These are phyloP conservation scores for Triplophysa bombifrons DNA, from an alignment of 2,797 vertebrate genomes.

Conservation along the genomic window DNA sequence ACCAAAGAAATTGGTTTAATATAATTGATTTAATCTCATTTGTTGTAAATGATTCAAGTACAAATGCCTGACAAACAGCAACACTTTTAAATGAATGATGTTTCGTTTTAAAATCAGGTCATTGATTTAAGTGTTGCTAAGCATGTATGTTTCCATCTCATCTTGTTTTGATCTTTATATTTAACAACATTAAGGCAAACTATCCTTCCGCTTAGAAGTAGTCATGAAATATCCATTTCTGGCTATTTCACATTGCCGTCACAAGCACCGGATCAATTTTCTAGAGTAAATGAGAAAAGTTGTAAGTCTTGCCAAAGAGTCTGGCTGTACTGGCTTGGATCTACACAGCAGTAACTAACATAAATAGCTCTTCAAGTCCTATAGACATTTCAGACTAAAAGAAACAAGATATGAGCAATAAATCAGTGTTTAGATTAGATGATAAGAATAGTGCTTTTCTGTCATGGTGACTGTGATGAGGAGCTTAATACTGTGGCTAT, in stretches of 20 bases:
- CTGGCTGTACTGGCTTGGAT: constrained; percentile 3
- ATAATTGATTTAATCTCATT: constrained; percentile 21
- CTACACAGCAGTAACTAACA: constrained; percentile 19
- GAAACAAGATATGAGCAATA: neutral
- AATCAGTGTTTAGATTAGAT: neutral
- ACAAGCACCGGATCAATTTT: constrained; percentile 26
- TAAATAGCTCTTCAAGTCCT: constrained; percentile 16
- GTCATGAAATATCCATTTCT: constrained; percentile 28
- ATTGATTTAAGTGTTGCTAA: constrained; percentile 18
- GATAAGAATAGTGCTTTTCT: constrained; percentile 20
- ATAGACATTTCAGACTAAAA: constrained; percentile 20
- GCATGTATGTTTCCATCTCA: neutral
- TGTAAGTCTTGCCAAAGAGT: constrained; percentile 17
- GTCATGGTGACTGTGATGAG: neutral
- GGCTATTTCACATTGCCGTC: constrained; percentile 18
- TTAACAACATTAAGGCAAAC: constrained; percentile 4
- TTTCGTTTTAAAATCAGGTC: constrained; percentile 21
- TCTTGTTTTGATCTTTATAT: constrained; percentile 24
- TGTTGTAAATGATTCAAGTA: constrained; percentile 1
- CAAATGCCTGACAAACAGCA: neutral
- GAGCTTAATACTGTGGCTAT: neutral
- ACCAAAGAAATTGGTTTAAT: neutral
- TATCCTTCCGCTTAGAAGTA: constrained; percentile 5
- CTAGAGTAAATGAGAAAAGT: constrained; percentile 31
- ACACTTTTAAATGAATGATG: constrained; percentile 5